These are phyloP conservation scores for Plagiodera versicolora DNA, from an alignment of 2,888 invertebrate genomes.

Conservation along the genomic window DNA sequence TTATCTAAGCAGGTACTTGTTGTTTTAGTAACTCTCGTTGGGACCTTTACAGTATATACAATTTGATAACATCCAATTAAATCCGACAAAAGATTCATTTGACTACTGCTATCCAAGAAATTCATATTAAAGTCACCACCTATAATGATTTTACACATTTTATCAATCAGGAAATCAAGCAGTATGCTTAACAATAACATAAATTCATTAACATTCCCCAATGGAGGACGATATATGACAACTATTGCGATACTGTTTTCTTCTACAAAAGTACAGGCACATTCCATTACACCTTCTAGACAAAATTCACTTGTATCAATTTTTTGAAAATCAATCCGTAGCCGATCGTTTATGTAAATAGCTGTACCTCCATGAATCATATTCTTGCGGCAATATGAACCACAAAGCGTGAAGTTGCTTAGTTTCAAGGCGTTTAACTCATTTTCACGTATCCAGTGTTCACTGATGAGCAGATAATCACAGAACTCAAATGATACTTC, in stretches of 20 bases:
- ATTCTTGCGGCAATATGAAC: not conserved
- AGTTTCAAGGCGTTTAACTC: not conserved
- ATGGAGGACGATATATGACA: not conserved
- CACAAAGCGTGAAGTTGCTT: not conserved
- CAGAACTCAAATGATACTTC: too few relatives aligned
- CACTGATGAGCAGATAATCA: not conserved
- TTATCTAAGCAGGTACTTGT: not conserved
- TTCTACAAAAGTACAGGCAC: too few relatives aligned
- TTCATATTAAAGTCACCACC: too few relatives aligned
- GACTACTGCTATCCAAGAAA: too few relatives aligned
- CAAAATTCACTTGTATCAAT: not conserved
- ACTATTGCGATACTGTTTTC: too few relatives aligned
- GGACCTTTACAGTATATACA: too few relatives aligned
- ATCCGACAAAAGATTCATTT: too few relatives aligned
- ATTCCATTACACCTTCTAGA: too few relatives aligned
- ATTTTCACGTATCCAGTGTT: not conserved
- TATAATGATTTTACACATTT: too few relatives aligned
- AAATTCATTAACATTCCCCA: not conserved
- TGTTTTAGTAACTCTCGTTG: not conserved
- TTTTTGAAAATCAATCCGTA: not conserved
- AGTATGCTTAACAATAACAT: not conserved
- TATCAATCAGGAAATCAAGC: not conserved
- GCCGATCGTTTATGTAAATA: too few relatives aligned
- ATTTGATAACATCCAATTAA: not conserved
- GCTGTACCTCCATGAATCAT: too few relatives aligned